These are phyloP conservation scores for Cryptocephalus moraei DNA, from an alignment of 2,888 invertebrate species.

Conservation along the genomic window DNA sequence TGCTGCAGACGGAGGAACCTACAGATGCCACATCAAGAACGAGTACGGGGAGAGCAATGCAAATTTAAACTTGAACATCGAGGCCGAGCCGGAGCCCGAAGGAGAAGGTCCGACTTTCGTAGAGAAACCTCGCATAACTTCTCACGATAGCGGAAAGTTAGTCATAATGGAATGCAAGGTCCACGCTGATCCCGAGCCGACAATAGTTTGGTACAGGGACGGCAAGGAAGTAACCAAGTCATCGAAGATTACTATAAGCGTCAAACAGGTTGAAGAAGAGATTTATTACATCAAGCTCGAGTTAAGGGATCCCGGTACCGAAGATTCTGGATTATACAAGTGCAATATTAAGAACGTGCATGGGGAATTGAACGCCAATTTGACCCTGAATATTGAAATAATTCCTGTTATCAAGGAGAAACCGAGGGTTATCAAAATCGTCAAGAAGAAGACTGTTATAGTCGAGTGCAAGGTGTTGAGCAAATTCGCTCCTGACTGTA, in stretches of 20 bases:
- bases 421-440: slow-evolving; percentile 82
- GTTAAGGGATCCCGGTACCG: slow-evolving; percentile 81
- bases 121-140: slow-evolving; percentile 80
- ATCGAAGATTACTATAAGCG: slow-evolving; percentile 67
- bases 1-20: slow-evolving; percentile 74
- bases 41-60: slow-evolving; percentile 95
- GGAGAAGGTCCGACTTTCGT: slow-evolving; percentile 92
- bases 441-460: slow-evolving; percentile 85
- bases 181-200: slow-evolving; percentile 67
- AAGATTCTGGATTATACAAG: slow-evolving; percentile 96
- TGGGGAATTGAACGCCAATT: slow-evolving; percentile 94
- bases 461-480: slow-evolving; percentile 91
- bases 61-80: slow-evolving; percentile 92
- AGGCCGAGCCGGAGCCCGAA: slow-evolving; percentile 89
- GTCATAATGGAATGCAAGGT: slow-evolving; percentile 81
- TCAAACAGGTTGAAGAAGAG: slow-evolving; percentile 64
- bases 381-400: slow-evolving; percentile 96
- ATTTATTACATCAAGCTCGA: slow-evolving; percentile 81
- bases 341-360: slow-evolving; percentile 93
- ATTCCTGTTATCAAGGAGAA: slow-evolving; percentile 90
- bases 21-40: slow-evolving; percentile 90
- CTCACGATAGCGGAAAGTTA: slow-evolving; percentile 71
- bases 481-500: slow-evolving; percentile 85
- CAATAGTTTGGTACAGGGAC: slow-evolving; percentile 75
- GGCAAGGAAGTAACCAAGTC: slow-evolving; percentile 70